These are phyloP conservation scores for Pachypeltis micranthus DNA, from an alignment of 1,140 invertebrate genomes.

Conservation along the genomic window DNA sequence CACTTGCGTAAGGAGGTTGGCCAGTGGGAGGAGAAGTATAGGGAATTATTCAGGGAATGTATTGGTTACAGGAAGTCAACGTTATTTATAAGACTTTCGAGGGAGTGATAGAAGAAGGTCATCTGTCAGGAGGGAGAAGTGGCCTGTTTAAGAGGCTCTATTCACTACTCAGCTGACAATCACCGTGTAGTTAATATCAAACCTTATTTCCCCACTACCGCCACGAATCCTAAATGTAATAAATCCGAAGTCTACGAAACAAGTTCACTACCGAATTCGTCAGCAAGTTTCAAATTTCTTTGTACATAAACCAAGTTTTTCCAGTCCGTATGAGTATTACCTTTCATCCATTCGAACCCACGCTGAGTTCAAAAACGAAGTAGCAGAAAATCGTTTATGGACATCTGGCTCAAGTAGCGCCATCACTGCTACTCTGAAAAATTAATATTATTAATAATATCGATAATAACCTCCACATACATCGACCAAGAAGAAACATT, in stretches of 20 bases:
- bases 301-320: too few species aligned
- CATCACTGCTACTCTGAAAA: constrained; percentile 1
- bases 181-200: background rate
- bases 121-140: too few species aligned
- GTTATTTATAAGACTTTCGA: too few species aligned
- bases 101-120: too few species aligned
- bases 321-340: too few species aligned
- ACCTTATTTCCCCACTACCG: background rate
- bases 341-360: constrained; percentile 9
- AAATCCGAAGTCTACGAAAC: background rate
- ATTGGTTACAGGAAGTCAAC: too few species aligned
- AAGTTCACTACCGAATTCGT: background rate
- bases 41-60: too few species aligned
- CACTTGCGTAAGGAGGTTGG: too few species aligned
- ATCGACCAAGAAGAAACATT: too few species aligned
- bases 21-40: too few species aligned
- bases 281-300: background rate
- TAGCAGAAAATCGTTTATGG: background rate
- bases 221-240: background rate
- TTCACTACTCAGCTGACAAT: background rate
- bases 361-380: background rate
- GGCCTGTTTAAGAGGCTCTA: background rate
- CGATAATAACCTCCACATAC: too few species aligned
- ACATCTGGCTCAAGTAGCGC: constrained; percentile 10
- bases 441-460: background rate